phyloP scores from a whole-genome alignment of 2,113 vertebrate genomes.

The Pluvialis apricaria region DNA sequence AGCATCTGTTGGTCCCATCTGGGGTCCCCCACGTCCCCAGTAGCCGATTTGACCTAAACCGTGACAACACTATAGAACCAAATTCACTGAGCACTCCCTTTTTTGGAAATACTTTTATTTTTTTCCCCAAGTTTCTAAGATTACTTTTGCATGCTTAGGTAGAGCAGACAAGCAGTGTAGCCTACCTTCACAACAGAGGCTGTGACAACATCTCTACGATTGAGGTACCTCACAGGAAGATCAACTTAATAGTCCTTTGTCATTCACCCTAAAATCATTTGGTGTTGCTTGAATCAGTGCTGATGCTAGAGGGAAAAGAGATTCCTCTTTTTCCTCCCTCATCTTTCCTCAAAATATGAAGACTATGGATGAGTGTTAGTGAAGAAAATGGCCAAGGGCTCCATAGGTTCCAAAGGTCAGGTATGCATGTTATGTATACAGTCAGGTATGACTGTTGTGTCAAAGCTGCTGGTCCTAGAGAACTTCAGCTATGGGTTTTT shows the following conservation, averaged over 20 bases:
- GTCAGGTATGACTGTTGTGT: no score
- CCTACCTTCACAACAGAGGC: neutral
- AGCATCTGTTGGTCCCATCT: no score
- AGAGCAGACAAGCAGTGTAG: neutral
- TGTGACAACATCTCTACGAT: neutral
- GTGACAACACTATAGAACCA: neutral
- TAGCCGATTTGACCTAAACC: no score
- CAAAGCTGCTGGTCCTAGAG: accelerated
- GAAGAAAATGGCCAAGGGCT: neutral
- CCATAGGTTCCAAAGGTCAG: neutral
- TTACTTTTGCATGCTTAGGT: neutral
- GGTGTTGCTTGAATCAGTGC: neutral
- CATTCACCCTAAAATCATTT: neutral
- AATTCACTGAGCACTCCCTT: neutral
- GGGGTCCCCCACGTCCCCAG: no score
- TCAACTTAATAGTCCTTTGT: neutral
- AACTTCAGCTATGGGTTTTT: neutral
- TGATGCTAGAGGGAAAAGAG: neutral
- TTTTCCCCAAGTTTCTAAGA: neutral
- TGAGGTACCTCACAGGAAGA: neutral
- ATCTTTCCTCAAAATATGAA: neutral
- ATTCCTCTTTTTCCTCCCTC: neutral
- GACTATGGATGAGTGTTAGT: neutral
- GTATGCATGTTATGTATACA: neutral
- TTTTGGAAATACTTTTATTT: neutral